These are phyloP conservation scores for Caenorhabditis sinica DNA, from an alignment of 2,888 invertebrate species.

Conservation along the genomic window DNA sequence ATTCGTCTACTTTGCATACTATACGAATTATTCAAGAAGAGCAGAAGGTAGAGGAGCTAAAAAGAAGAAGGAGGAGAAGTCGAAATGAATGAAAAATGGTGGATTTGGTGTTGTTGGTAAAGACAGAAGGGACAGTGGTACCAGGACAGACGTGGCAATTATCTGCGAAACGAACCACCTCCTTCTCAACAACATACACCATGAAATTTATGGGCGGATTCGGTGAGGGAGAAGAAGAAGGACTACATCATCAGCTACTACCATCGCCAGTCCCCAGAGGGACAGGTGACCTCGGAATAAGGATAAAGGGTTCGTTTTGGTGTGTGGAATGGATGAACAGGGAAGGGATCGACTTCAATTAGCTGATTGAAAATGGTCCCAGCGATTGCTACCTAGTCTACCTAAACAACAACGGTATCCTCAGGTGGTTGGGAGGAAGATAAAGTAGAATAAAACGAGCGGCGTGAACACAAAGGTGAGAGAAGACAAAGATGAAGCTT, in stretches of 20 bases:
- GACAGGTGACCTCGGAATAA: conserved; percentile 37
- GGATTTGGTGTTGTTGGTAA: conserved; percentile 10
- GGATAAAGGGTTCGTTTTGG: neutral
- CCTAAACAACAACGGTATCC: neutral
- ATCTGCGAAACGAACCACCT: conserved; percentile 15
- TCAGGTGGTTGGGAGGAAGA: neutral
- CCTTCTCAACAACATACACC: conserved; percentile 1
- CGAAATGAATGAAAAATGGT: conserved; percentile 58
- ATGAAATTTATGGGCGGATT: conserved; percentile 56
- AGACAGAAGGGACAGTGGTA: neutral
- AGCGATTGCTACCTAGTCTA: neutral
- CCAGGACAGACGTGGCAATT: conserved; percentile 55
- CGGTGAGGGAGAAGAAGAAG: neutral
- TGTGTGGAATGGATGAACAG: too few species aligned
- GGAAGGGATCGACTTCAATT: too few species aligned
- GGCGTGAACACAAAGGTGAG: conserved; percentile 27
- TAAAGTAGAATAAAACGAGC: neutral
- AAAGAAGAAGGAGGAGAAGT: conserved; percentile 13
- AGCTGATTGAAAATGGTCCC: conserved; percentile 2
- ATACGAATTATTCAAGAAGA: conserved; percentile 36
- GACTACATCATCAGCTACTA: neutral
- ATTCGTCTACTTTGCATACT: too few species aligned
- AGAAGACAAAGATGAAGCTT: conserved; percentile 27
- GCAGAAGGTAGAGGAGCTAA: conserved; percentile 24
- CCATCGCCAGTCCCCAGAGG: neutral